Evolutionary conservation across 2,797 vertebrate species (phyloP).

Genomic region (Tauraco hartlaubi): DNA sequence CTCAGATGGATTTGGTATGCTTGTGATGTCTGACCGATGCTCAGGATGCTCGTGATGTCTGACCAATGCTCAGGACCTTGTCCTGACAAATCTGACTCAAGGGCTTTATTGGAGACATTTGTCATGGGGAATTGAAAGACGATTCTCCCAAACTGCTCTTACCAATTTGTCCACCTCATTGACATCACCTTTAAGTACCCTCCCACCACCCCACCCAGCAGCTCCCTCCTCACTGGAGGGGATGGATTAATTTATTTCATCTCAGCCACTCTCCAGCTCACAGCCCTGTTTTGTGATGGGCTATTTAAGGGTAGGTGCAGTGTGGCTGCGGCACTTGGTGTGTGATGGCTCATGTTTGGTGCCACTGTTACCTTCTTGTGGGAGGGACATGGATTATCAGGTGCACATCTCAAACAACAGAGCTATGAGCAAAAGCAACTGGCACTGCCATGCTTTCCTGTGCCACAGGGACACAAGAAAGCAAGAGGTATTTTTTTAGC

Average conservation of each 20-base stretch:
- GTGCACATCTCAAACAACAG: background rate
- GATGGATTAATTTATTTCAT: background rate
- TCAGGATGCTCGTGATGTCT: background rate
- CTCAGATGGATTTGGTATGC: background rate
- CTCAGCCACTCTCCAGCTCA: background rate
- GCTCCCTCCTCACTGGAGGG: background rate
- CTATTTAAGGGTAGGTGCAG: background rate
- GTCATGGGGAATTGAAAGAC: background rate
- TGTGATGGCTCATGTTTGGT: background rate
- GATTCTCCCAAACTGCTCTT: background rate
- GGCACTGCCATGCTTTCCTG: background rate
- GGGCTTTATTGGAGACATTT: background rate
- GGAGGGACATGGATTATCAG: background rate
- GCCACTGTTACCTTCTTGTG: background rate
- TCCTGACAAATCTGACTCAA: background rate
- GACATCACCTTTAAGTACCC: background rate
- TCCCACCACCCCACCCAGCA: background rate
- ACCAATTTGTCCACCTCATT: background rate
- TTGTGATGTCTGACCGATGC: background rate
- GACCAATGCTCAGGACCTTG: background rate
- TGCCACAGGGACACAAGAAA: background rate
- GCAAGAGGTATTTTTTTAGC: background rate
- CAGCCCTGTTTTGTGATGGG: background rate
- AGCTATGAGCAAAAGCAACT: background rate
- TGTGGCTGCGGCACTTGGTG: too few species aligned